Evolutionary conservation across 1,140 invertebrate genomes (phyloP), one percentile per base, ranked within the genome.

Genomic region (Drosophila novamexicana): DNA sequence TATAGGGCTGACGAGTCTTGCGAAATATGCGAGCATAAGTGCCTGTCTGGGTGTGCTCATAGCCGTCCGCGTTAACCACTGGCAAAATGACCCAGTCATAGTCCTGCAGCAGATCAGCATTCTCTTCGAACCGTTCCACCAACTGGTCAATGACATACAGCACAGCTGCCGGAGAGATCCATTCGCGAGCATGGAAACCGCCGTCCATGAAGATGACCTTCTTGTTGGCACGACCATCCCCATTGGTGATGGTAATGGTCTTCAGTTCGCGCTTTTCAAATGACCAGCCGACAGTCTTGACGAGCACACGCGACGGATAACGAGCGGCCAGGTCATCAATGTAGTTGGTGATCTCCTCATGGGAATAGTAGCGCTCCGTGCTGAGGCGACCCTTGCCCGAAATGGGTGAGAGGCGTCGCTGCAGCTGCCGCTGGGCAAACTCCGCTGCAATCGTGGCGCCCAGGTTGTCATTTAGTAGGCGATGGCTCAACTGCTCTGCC

Each of bases 121-220:
- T 91, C 16, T 93, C 89, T 4, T 85, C 93, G 77, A 94, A 86
- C n/a, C 94, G 92, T 39, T 94, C 93, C 1, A 94, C 93, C 32
- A 96, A 81, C 80, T 95, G 93, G 63, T 95, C 89, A 12, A 95
- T 94, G 7, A 95, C 93, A 91, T 95, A 96, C 0, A 95, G 79
- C 36, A 94, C 94, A 0, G 94, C 93, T 0, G 95, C 94, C 6
- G 95, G 94, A 0, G 95, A 94, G 42, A 96, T 94, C 95, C 96
- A 96, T 93, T 96, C 96, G 56, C 96, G 93, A 1, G 95, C 95
- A 92, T 96, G 95, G 36, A 94, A 93, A n/a, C 93, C 93, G 34
- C 93, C 93, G 63, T 95, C 94, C 39, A 94, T 91, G 3, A 95
- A 90, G 54, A 94, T 93, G 0, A 94, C 88, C 9, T 93, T 94